Base-by-base conservation (phyloP, 2,888 invertebrate genomes). In the Cheilosia soror region DNA sequence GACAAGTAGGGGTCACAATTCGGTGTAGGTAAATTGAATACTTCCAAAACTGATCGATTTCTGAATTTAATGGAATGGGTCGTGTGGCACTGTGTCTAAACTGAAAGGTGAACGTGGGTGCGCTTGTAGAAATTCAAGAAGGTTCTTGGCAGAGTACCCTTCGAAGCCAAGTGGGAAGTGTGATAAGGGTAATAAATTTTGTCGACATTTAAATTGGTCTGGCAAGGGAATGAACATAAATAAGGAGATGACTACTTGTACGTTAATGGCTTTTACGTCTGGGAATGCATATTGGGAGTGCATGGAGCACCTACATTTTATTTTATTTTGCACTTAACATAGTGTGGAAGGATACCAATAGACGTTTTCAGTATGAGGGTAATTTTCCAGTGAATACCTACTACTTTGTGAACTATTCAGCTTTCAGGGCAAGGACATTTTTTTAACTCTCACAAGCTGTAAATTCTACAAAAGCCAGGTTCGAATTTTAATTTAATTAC, bases 151-250 rank as follows among this genome's bases (percentile, higher is more conserved):
- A 15, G 6, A 33, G 63, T 25, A 31, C 7, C 20, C 7, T 9
- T 20, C 7, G 15, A 3, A 15, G 47, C 15, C 47, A 20, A 47
- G 66, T 40, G 15, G 15, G 25, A 51, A 51, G 51, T 13, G 29
- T 53, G 68, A 42, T 68, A 42, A 42, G n/a, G 44, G 40, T 40
- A 68, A 68, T 68, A 68, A 55, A 66, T 66, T 40, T 25, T 20
- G 53, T 40, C 40, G 20, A 57, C 68, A 69, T 69, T 57, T 29
- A 31, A 44, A 69, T 57, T 57, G 68, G 20, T 69, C 69, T 57
- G 47, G 57, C 25, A 31, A 13, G 13, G 4, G 33, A 69, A 57
- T 42, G 42, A 68, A 40, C 68, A 68, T 44, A 55, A 55, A 68
- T 57, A 69, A 57, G 47, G 31, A 47, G 40, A 55, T 55, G n/a